These are phyloP conservation scores for Calvadosia cruxmelitensis DNA, from an alignment of 30 jellyfish, hydroid and myxozoan species.

Conservation along the genomic window DNA sequence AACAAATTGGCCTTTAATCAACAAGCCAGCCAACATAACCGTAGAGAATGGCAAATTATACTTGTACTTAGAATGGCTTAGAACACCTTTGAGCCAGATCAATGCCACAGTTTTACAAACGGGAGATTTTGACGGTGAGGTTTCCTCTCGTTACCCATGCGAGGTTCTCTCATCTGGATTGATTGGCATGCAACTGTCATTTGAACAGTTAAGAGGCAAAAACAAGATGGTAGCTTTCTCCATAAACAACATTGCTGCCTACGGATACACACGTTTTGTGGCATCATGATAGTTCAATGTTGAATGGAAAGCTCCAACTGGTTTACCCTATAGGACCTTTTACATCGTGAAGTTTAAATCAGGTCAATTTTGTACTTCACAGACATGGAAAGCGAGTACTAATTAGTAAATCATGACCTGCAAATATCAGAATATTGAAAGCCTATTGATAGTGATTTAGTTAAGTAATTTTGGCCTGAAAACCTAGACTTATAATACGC, in stretches of 20 bases:
- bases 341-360: too few species aligned
- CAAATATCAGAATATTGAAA: too few species aligned
- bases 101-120: slow-evolving; percentile 28
- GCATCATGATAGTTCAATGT: too few species aligned
- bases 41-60: slow-evolving; percentile 13
- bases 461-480: too few species aligned
- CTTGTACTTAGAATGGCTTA: slow-evolving; percentile 24
- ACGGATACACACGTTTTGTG: neutral
- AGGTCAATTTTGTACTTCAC: too few species aligned
- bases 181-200: neutral
- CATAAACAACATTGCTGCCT: neutral
- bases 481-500: too few species aligned
- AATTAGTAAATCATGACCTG: too few species aligned
- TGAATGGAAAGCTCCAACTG: too few species aligned
- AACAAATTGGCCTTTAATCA: slow-evolving; percentile 49
- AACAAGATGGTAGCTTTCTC: neutral
- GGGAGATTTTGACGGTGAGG: slow-evolving; percentile 2
- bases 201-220: neutral
- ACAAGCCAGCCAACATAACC: slow-evolving; percentile 6
- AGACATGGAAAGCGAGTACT: too few species aligned
- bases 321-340: too few species aligned
- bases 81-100: slow-evolving; percentile 18
- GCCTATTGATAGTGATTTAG: too few species aligned
- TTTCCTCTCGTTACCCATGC: neutral
- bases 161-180: neutral